Percentiles rank a stretch among this genome's conserved stretches.
Conservation (phyloP, 1,140 invertebrate species). For the Drosophila orosa region DNA sequence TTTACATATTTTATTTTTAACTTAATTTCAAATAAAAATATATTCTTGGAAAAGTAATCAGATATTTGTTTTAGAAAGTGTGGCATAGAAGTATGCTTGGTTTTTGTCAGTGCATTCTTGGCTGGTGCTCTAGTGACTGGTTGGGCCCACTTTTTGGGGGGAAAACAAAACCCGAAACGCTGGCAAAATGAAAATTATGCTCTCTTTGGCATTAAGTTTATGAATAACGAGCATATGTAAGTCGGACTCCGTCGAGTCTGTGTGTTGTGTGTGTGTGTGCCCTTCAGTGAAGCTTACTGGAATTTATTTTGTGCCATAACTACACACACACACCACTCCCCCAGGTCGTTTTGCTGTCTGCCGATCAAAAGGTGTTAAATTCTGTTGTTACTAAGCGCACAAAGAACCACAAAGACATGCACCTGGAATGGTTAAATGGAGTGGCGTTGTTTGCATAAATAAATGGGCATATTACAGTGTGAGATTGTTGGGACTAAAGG, state of each 20-base stretch:
- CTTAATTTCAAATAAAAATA: neutral
- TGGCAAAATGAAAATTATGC: constrained; percentile 78
- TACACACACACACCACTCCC: constrained; percentile 28
- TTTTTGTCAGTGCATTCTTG: constrained; percentile 3
- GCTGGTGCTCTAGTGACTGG: constrained; percentile 25
- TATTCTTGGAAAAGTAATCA: neutral
- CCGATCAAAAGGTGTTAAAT: constrained; percentile 81
- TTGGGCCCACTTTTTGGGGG: neutral
- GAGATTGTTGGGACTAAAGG: neutral
- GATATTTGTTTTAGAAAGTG: too few relatives aligned
- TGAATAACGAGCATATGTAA: constrained; percentile 75
- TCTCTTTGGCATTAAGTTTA: constrained; percentile 82
- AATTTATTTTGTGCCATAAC: constrained; percentile 77
- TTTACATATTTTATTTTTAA: neutral
- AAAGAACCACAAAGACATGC: constrained; percentile 69
- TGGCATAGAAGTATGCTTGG: too few relatives aligned
- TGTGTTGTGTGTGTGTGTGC: constrained; percentile 26
- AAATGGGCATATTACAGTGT: constrained; percentile 13
- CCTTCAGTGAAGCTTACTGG: constrained; percentile 66
- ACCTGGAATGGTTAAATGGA: constrained; percentile 3
- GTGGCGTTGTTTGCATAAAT: constrained; percentile 22
- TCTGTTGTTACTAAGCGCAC: constrained; percentile 75
- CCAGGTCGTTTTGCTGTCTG: constrained; percentile 50
- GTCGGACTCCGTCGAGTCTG: constrained; percentile 41
- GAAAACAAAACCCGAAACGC: constrained; percentile 60